These are phyloP conservation scores for Pangasianodon hypophthalmus DNA, from an alignment of 2,113 vertebrate species.

Conservation along the genomic window DNA sequence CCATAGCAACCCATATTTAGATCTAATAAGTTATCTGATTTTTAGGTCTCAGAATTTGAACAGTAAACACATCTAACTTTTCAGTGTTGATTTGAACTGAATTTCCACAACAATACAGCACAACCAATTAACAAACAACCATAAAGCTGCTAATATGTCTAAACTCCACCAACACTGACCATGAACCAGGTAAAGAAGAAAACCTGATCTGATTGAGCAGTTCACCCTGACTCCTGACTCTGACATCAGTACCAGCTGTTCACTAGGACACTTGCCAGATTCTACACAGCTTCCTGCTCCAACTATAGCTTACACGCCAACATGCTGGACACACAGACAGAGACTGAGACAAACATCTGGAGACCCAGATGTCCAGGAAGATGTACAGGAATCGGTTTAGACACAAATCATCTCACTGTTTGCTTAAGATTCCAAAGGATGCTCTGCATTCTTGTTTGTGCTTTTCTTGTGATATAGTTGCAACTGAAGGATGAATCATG, in stretches of 20 bases:
- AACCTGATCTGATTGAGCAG: not conserved
- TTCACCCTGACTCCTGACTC: not conserved
- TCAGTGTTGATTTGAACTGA: not conserved
- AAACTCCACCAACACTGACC: not conserved
- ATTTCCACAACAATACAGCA: not conserved
- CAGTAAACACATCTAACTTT: too few species aligned
- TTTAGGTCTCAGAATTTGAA: not conserved
- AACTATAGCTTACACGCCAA: not conserved
- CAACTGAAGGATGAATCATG: not conserved
- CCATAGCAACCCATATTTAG: not conserved
- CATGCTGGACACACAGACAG: slow-evolving; percentile 9
- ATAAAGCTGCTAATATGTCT: not conserved
- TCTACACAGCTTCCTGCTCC: slow-evolving; percentile 27
- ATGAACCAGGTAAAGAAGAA: not conserved
- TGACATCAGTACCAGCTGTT: slow-evolving; percentile 16
- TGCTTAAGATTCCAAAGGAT: slow-evolving; percentile 7
- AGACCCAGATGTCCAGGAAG: slow-evolving; percentile 4
- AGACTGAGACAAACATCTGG: slow-evolving; percentile 28
- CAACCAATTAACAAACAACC: not conserved
- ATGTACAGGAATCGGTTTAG: slow-evolving; percentile 24
- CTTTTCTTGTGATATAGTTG: not conserved
- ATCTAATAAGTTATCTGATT: not conserved
- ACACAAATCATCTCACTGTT: slow-evolving; percentile 11
- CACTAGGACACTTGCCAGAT: slow-evolving; percentile 18
- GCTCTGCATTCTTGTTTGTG: not conserved